Percentiles rank a stretch among this genome's conserved stretches.
phyloP scores from a whole-genome alignment of 92 coral and sea anemone species.

The Pocillopora grandis region DNA sequence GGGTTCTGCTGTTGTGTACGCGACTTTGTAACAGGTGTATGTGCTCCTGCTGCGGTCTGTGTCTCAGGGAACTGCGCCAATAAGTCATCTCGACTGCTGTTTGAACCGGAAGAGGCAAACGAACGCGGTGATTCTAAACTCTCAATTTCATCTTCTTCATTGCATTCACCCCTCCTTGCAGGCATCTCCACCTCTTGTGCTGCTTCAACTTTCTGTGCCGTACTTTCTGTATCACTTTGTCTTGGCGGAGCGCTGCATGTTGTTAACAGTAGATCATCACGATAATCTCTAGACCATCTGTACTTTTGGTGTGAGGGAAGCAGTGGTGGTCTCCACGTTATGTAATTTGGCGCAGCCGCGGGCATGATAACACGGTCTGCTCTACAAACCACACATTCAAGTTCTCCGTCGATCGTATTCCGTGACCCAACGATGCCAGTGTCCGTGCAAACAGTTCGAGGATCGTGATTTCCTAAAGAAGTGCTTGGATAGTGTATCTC shows the following conservation, averaged over 20 bases:
- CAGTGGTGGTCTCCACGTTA: constrained; percentile 23
- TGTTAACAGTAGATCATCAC: not conserved
- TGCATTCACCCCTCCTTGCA: not conserved
- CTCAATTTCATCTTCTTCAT: constrained; percentile 42
- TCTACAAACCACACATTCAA: constrained; percentile 18
- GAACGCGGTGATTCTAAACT: constrained; percentile 44
- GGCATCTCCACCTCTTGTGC: constrained; percentile 2
- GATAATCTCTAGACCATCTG: constrained; percentile 25
- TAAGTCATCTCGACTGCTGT: constrained; percentile 30
- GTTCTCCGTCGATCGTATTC: constrained; percentile 7
- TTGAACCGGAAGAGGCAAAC: constrained; percentile 37
- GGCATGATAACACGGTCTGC: constrained; percentile 10
- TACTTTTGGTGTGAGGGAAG: constrained; percentile 36
- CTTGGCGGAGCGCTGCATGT: constrained; percentile 17
- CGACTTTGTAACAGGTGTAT: constrained; percentile 34
- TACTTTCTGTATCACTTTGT: not conserved
- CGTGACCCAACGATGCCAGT: constrained; percentile 20
- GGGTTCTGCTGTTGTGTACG: constrained; percentile 55
- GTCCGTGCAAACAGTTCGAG: constrained; percentile 6
- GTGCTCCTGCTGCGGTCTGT: constrained; percentile 3
- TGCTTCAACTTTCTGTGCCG: not conserved
- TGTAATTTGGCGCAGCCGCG: constrained; percentile 3
- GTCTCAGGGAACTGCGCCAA: constrained; percentile 20
- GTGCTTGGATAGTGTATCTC: constrained; percentile 34
- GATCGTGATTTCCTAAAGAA: constrained; percentile 4